Evolutionary conservation across 2,888 invertebrate species (phyloP).

Genomic region (Amaurobius ferox): DNA sequence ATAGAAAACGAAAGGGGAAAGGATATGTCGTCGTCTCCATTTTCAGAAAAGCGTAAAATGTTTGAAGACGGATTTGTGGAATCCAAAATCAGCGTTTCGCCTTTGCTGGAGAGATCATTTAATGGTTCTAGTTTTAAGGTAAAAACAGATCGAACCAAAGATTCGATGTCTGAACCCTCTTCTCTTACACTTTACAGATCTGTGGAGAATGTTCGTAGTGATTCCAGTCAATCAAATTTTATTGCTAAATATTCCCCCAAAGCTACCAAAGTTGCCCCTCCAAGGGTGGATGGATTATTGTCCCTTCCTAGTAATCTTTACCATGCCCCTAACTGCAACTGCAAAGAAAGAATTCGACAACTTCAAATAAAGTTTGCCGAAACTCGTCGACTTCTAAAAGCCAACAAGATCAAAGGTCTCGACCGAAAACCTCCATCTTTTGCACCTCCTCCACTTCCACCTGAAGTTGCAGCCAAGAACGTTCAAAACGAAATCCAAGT

Average conservation of each 20-base stretch:
- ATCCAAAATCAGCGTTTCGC: background rate
- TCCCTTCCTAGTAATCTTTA: conserved; percentile 1
- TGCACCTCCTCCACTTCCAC: conserved; percentile 35
- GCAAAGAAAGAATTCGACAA: conserved; percentile 29
- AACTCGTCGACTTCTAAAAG: conserved; percentile 23
- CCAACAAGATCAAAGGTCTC: conserved; percentile 40
- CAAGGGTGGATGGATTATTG: background rate
- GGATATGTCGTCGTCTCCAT: conserved; percentile 28
- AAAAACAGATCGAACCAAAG: background rate
- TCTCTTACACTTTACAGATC: conserved; percentile 1
- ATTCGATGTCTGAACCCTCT: conserved; percentile 7
- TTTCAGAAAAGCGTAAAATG: conserved; percentile 23
- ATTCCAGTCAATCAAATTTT: conserved; percentile 2
- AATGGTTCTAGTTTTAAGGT: conserved; percentile 30
- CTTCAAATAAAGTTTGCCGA: conserved; percentile 31
- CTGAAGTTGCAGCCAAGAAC: background rate
- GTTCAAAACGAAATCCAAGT: background rate
- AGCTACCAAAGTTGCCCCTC: background rate
- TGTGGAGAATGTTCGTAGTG: background rate
- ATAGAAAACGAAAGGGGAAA: conserved; percentile 1
- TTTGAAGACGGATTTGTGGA: conserved; percentile 34
- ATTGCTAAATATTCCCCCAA: background rate
- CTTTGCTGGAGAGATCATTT: conserved; percentile 12
- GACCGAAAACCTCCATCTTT: conserved; percentile 46
- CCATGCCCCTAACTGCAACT: conserved; percentile 25